Percentiles rank a stretch among this genome's conserved stretches.
phyloP scores from a whole-genome alignment of 92 coral and sea anemone species.

The Bergia puertoricense region DNA sequence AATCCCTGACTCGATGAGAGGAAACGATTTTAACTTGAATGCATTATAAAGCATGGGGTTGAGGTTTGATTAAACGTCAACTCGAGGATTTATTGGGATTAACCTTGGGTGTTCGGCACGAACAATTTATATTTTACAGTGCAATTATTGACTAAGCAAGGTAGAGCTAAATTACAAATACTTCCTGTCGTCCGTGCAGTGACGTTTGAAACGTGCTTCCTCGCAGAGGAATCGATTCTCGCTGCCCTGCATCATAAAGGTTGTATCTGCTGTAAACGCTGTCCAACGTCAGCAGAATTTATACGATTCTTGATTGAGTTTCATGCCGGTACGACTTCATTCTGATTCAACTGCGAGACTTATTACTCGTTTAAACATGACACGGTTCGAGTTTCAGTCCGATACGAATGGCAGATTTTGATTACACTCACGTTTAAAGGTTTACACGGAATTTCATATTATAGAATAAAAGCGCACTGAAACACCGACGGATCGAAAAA shows the following conservation, averaged over 20 bases:
- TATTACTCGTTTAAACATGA: too few relatives aligned
- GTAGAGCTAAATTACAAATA: not conserved
- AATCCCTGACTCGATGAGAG: not conserved
- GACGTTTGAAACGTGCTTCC: not conserved
- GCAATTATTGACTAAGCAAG: not conserved
- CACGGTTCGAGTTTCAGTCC: too few relatives aligned
- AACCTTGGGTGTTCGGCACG: not conserved
- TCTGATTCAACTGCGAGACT: too few relatives aligned
- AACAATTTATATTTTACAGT: not conserved
- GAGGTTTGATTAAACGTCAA: constrained; percentile 6
- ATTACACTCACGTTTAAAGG: too few relatives aligned
- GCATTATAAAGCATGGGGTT: not conserved
- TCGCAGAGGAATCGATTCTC: too few relatives aligned
- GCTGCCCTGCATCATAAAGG: too few relatives aligned
- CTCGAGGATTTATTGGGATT: not conserved
- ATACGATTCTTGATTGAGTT: not conserved
- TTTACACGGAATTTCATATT: too few relatives aligned
- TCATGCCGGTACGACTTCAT: not conserved
- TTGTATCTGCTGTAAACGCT: too few relatives aligned
- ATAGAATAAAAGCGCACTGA: too few relatives aligned
- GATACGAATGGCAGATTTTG: too few relatives aligned
- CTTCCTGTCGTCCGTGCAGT: not conserved
- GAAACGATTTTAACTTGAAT: not conserved
- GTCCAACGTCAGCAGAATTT: not conserved
- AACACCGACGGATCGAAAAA: too few relatives aligned